Base-by-base conservation (phyloP, 2,797 vertebrate genomes). In the Triplophysa bombifrons region DNA sequence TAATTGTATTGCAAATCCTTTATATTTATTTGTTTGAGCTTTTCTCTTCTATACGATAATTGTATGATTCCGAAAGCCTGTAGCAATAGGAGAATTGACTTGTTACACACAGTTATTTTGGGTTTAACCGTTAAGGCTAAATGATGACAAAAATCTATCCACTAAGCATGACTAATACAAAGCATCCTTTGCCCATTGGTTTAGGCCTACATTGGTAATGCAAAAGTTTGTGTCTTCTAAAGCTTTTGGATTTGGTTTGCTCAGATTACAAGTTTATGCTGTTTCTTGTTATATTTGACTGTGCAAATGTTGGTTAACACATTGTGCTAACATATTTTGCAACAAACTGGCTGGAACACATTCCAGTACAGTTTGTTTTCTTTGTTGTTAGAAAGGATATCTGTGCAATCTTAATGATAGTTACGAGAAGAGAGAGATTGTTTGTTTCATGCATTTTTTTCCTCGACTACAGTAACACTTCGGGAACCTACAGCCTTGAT, bases 41-140 rank as follows among this genome's bases (percentile, higher is more conserved):
- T 58, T 58, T 17, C 19, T 20, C 38, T 58, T 44, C 14, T 50
- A 50, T 17, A 1, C 58, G 25, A 30, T 81, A 22, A 10, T 44
- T 61, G 68, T 17, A 55, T 71, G 20, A 51, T 60, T 71, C 51
- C 44, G 60, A 20, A 72, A 72, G 64, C 65, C 65, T 38, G 41
- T 72, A 27, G 60, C 46, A 72, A 41, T 46, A 44, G 5, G 55
- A 48, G 69, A 58, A 83, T 34, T 82, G 41, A 82, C 74, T 76
- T 30, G 12, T 7, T 82, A 63, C 48, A 56, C 44, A 0, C 30
- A 68, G 85, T 78, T 81, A 78, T 80, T 74, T 83, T 79, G 76
- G 55, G 63, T 84, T 79, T 70, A 66, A 80, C 84, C 87, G 65
- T 46, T 81, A 85, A 55, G 80, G 87, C 88, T 82, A 85, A 34